These are phyloP conservation scores for Nyctibius bracteatus DNA, from an alignment of 2,113 vertebrate genomes.

Conservation along the genomic window DNA sequence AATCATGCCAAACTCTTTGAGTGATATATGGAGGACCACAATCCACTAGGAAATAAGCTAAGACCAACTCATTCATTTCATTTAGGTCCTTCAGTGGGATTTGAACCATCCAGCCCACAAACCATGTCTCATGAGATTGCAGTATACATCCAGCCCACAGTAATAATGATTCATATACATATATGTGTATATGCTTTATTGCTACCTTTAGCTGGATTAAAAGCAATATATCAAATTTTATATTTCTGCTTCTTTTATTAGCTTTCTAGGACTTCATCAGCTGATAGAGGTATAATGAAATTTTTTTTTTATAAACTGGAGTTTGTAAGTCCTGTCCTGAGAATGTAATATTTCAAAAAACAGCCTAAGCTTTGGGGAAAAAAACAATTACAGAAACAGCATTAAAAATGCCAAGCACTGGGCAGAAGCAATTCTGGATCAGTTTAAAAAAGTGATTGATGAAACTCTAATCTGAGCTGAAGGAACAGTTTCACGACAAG, in stretches of 20 bases:
- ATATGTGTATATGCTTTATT: conserved; percentile 68
- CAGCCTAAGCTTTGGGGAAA: conserved; percentile 78
- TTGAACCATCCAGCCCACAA: conserved; percentile 57
- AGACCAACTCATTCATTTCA: conserved; percentile 48
- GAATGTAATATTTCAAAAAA: conserved; percentile 81
- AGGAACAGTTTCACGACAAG: conserved; percentile 87
- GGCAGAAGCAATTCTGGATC: conserved; percentile 83
- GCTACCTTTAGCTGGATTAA: conserved; percentile 71
- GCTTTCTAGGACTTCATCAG: conserved; percentile 74
- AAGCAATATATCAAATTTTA: conserved; percentile 72
- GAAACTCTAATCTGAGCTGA: conserved; percentile 94
- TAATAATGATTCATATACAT: conserved; percentile 69
- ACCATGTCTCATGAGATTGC: conserved; percentile 35
- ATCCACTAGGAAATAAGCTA: conserved; percentile 44
- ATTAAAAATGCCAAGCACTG: conserved; percentile 83
- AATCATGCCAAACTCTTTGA: conserved; percentile 51
- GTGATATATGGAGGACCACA: conserved; percentile 37
- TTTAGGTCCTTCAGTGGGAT: conserved; percentile 41
- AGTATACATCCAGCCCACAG: conserved; percentile 45
- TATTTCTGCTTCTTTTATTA: conserved; percentile 74
- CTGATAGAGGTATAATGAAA: conserved; percentile 74
- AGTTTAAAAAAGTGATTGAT: conserved; percentile 94
- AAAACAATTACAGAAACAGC: conserved; percentile 86
- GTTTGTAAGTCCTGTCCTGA: conserved; percentile 68
- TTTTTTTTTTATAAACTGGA: conserved; percentile 73